Evolutionary conservation across 2,888 invertebrate genomes (phyloP).

Genomic region (Agrochola macilenta): DNA sequence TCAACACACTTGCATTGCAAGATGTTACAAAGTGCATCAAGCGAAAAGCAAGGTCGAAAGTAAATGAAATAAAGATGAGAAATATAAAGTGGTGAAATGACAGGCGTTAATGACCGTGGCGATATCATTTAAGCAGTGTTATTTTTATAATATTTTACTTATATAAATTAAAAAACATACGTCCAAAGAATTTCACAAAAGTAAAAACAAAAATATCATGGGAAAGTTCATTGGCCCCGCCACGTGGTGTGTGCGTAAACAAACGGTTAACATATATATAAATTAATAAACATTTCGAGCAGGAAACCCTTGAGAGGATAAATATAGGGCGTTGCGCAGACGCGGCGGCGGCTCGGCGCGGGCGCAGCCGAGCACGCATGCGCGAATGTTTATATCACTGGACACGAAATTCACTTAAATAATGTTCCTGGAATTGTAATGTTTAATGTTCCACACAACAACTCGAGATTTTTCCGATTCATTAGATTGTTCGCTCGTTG

Average conservation of each 20-base stretch:
- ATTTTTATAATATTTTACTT: slow-evolving; percentile 53
- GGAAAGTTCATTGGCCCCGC: slow-evolving; percentile 80
- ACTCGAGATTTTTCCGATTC: slow-evolving; percentile 66
- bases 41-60: slow-evolving; percentile 27
- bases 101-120: slow-evolving; percentile 36
- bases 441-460: slow-evolving; percentile 68
- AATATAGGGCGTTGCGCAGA: slow-evolving; percentile 86
- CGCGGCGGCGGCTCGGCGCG: slow-evolving; percentile 78
- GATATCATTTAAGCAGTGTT: slow-evolving; percentile 34
- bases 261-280: slow-evolving; percentile 84
- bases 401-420: slow-evolving; percentile 79
- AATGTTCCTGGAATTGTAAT: slow-evolving; percentile 69
- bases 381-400: slow-evolving; percentile 83
- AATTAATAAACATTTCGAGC: slow-evolving; percentile 86
- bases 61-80: slow-evolving; percentile 32
- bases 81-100: slow-evolving; percentile 26
- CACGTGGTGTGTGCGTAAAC: slow-evolving; percentile 86
- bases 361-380: slow-evolving; percentile 69
- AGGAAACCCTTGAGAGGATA: slow-evolving; percentile 88
- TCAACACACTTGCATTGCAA: slow-evolving; percentile 26
- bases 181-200: slow-evolving; percentile 72
- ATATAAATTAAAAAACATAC: slow-evolving; percentile 67
- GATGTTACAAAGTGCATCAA: slow-evolving; percentile 27
- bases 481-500: slow-evolving; percentile 68
- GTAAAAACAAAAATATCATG: slow-evolving; percentile 75